phyloP scores from a whole-genome alignment of 2,888 invertebrate genomes.

The Sphecodes monilicornis region DNA sequence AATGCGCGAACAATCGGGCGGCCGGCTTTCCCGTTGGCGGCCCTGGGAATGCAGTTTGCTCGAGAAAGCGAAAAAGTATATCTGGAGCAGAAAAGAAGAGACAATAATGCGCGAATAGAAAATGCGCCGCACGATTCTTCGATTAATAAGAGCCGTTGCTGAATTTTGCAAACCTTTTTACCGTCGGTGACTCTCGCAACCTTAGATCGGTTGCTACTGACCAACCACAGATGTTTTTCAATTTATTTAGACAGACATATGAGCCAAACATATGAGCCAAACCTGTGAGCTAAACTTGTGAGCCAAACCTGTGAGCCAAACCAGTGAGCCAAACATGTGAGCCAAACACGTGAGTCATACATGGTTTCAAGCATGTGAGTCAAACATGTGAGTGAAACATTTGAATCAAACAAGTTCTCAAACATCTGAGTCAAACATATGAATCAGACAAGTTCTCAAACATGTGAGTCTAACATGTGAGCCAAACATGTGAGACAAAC shows the following conservation, averaged over 20 bases:
- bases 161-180: background rate
- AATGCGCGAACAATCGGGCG: background rate
- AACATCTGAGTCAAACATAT: no score
- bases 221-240: background rate
- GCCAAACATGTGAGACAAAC: no score
- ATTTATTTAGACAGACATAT: background rate
- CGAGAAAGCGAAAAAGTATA: background rate
- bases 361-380: background rate
- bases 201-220: background rate
- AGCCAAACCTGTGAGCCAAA: fast-evolving
- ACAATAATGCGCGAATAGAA: background rate
- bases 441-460: no score
- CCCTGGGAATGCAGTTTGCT: background rate
- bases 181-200: background rate
- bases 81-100: background rate
- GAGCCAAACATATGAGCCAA: background rate
- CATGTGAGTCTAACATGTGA: no score
- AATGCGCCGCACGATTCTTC: background rate
- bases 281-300: background rate
- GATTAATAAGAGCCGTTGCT: constrained; percentile 1
- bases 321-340: fast-evolving
- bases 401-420: no score
- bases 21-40: background rate
- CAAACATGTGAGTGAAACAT: background rate
- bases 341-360: no score